These are phyloP conservation scores for Lepidochitona cinerea DNA, from an alignment of 2,888 invertebrate genomes.

Conservation along the genomic window DNA sequence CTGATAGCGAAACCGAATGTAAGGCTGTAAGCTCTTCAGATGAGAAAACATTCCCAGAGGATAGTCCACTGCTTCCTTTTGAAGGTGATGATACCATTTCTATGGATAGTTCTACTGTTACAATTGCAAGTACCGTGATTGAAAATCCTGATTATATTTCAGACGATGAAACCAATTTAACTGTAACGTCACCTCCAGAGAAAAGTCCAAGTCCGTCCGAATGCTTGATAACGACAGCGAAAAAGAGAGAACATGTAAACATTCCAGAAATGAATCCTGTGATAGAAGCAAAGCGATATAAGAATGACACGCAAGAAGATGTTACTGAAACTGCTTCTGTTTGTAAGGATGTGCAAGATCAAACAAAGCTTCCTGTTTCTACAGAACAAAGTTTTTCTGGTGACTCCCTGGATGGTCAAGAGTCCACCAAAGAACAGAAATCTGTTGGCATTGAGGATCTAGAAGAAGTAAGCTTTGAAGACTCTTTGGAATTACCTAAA, in stretches of 20 bases:
- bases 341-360: neutral
- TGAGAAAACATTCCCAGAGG: neutral
- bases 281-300: neutral
- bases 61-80: too few species aligned
- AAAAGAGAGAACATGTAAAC: neutral
- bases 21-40: neutral
- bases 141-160: neutral
- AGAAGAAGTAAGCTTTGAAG: slow-evolving; percentile 24
- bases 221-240: neutral
- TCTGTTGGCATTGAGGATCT: slow-evolving; percentile 28
- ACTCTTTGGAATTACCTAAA: slow-evolving; percentile 18
- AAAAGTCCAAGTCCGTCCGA: neutral
- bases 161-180: neutral
- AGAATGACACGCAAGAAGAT: neutral
- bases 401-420: slow-evolving; percentile 31
- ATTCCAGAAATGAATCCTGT: neutral
- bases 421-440: slow-evolving; percentile 14
- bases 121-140: slow-evolving; percentile 2
- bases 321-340: neutral
- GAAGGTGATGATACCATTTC: neutral
- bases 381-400: slow-evolving; percentile 17
- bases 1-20: neutral
- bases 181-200: neutral
- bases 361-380: neutral
- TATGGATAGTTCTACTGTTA: neutral